A percentile compares a stretch with the other conserved stretches of the same genome.
Conservation (phyloP, 2,113 vertebrate genomes). For the Melanerpes formicivorus region DNA sequence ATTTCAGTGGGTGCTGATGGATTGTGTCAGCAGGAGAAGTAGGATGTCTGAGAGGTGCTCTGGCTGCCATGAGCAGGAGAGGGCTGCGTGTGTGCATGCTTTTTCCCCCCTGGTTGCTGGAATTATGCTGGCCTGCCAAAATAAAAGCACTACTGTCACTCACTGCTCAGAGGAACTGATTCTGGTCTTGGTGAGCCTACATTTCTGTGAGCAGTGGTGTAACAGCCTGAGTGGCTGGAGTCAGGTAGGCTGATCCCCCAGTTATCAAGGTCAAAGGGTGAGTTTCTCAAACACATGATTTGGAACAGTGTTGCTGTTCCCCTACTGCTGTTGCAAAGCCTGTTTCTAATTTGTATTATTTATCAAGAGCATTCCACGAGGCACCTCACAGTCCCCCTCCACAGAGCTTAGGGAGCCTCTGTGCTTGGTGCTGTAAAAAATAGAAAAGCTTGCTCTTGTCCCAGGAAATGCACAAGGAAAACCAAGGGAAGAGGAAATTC, state of each 20-base stretch:
- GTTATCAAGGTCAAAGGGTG: background rate
- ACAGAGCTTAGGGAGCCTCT: background rate
- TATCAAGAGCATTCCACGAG: background rate
- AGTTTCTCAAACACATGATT: background rate
- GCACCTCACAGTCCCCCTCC: background rate
- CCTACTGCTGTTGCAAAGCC: background rate
- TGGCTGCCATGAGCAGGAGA: background rate
- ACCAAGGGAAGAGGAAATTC: background rate
- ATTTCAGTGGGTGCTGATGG: conserved; percentile 77
- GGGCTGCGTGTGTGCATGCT: background rate
- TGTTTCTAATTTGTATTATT: background rate
- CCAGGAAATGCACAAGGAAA: background rate
- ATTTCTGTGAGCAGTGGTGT: background rate
- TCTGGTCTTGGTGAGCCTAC: background rate
- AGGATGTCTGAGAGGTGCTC: conserved; percentile 75
- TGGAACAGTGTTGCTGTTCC: background rate
- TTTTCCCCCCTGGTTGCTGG: background rate
- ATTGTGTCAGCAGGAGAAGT: conserved; percentile 73
- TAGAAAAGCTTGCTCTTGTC: background rate
- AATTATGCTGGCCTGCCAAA: conserved; percentile 7
- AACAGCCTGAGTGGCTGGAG: background rate
- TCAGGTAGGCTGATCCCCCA: background rate
- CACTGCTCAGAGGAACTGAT: background rate
- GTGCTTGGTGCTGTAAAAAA: background rate
- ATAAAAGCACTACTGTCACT: conserved; percentile 15